Base-by-base conservation (phyloP, 2,113 vertebrate genomes). In the Herpetotheres cachinnans region DNA sequence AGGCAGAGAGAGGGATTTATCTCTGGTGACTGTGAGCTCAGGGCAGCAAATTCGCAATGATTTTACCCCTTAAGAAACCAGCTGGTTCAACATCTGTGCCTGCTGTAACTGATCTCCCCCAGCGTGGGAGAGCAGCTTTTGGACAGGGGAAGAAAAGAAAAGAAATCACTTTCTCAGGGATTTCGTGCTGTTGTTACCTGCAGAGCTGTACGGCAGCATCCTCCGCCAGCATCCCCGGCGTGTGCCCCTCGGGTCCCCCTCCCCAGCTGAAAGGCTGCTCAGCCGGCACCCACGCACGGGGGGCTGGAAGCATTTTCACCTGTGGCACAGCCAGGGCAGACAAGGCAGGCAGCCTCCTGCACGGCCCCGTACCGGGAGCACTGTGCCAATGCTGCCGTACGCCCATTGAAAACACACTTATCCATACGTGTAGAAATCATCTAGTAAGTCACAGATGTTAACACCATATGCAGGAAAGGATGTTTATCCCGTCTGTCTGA, bases 381-480 rank as follows among this genome's bases (percentile, higher is more conserved):
- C 36, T 17, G 40, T 0, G 4, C 17, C 42, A 32, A 13, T 6
- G 20, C 13, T 44, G 21, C 61, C 13, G 0, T 4, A 12, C 9
- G 49, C 7, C 71, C 56, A 11, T 11, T 52, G 19, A n/a, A 62
- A 55, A 55, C 24, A 5, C 16, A 32, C 15, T 9, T 30, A 29
- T 4, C 14, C 12, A 6, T 13, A 58, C 0, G 1, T 8, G 16
- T 30, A n/a, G 29, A 46, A 59, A 19, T 42, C 38, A 36, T 22
- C 58, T 54, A 27, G 46, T 32, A 83, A 72, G 13, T 15, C 21
- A 52, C 30, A 59, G n/a, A 38, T 16, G 29, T 10, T 78, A 59
- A 46, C 19, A 27, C 10, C 24, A 24, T 13, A 40, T 6, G 8
- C 20, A 40, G 20, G 46, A 72, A 78, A 54, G 15, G 15, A 10